A percentile compares a stretch with the other conserved stretches of the same genome.
phyloP scores from a whole-genome alignment of 2,797 vertebrate genomes.

The Adelosebastes latens region DNA sequence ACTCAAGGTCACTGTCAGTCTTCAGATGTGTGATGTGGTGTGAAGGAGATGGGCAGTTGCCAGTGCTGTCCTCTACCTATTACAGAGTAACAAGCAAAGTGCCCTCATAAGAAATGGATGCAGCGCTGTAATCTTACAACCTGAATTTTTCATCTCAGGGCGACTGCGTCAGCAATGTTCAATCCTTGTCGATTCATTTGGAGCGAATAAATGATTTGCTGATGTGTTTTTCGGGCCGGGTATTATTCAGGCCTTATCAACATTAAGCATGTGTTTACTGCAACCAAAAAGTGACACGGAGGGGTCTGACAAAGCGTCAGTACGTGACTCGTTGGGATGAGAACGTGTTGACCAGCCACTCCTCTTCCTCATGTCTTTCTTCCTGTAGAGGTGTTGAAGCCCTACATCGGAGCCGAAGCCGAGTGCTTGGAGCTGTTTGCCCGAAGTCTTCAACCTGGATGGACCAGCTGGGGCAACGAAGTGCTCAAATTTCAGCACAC shows the following conservation, averaged over 20 bases:
- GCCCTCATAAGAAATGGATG: not conserved
- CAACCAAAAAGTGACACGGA: no score
- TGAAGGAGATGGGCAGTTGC: conserved; percentile 47
- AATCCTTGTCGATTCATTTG: not conserved
- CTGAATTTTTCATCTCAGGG: not conserved
- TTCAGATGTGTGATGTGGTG: conserved; percentile 37
- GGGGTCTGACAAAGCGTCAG: no score
- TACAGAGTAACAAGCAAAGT: conserved; percentile 29
- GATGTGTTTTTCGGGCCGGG: not conserved
- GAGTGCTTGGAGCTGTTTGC: conserved; percentile 94
- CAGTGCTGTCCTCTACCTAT: conserved; percentile 35
- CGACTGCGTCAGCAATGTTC: not conserved
- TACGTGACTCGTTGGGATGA: no score
- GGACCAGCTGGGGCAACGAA: conserved; percentile 99
- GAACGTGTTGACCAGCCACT: no score
- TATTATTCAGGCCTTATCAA: not conserved
- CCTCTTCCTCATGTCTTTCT: not conserved
- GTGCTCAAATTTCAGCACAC: conserved; percentile 94
- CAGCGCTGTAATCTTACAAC: not conserved
- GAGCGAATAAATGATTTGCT: not conserved
- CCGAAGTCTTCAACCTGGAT: conserved; percentile 91
- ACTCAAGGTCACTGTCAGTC: conserved; percentile 67
- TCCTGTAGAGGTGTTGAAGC: conserved; percentile 87
- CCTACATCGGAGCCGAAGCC: conserved; percentile 81
- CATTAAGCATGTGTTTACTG: no score